phyloP scores from a whole-genome alignment of 2,113 vertebrate genomes.

The Oxyura jamaicensis region DNA sequence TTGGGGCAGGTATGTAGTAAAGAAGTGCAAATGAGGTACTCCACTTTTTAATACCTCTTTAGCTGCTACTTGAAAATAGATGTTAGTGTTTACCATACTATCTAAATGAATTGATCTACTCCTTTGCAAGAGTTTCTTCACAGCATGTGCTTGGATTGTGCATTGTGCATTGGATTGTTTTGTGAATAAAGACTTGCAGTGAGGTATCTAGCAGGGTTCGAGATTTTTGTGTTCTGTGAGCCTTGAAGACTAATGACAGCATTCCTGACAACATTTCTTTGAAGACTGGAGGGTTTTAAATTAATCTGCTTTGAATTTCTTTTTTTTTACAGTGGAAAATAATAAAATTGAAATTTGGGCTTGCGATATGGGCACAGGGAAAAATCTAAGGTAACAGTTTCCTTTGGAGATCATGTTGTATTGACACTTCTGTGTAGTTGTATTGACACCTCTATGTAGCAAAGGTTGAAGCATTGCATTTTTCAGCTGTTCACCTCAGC shows the following conservation, averaged over 20 bases:
- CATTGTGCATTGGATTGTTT: background rate
- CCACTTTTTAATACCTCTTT: background rate
- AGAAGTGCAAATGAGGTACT: background rate
- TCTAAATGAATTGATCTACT: background rate
- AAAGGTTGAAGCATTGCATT: background rate
- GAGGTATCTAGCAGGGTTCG: background rate
- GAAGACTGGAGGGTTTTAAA: background rate
- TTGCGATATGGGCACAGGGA: accelerated
- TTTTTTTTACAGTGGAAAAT: background rate
- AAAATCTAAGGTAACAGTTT: background rate
- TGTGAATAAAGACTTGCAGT: background rate
- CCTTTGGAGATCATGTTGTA: background rate
- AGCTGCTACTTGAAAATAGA: background rate
- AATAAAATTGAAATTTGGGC: background rate
- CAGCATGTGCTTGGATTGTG: background rate
- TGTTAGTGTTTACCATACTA: background rate
- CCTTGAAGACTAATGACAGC: background rate
- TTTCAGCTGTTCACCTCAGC: background rate
- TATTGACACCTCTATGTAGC: no score
- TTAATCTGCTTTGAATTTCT: background rate
- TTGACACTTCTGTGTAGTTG: background rate
- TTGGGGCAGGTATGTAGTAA: background rate
- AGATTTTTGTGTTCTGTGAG: background rate
- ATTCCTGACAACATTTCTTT: background rate
- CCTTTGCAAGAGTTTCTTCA: background rate